phyloP scores from a whole-genome alignment of 2,797 vertebrate species.

The Muraenolepis orangiensis region DNA sequence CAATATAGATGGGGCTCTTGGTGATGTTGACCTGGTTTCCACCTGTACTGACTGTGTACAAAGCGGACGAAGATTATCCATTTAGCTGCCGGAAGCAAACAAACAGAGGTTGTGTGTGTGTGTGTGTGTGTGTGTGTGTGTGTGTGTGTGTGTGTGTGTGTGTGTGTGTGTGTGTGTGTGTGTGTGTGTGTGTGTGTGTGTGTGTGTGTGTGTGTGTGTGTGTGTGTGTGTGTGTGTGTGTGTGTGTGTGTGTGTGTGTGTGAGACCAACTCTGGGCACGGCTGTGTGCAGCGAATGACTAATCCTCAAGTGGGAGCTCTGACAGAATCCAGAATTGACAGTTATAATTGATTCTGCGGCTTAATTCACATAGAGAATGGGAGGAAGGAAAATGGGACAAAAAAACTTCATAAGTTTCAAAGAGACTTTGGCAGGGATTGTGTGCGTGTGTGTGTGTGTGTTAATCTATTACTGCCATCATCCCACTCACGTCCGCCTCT shows the following conservation, averaged over 20 bases:
- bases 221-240: neutral
- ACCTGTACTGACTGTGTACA: neutral
- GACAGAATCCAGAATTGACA: conserved; percentile 40
- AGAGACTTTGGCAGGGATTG: neutral
- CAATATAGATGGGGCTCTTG: neutral
- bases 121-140: too few relatives aligned
- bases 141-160: neutral
- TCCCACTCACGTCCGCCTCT: neutral
- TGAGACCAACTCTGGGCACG: neutral
- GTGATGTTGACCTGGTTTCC: neutral
- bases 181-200: neutral
- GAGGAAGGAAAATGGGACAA: conserved; percentile 33
- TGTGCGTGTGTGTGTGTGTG: conserved; percentile 6
- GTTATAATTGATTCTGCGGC: conserved; percentile 42
- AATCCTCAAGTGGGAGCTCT: conserved; percentile 40
- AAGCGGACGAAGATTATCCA: neutral
- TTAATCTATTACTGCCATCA: conserved; percentile 6
- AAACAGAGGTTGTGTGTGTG: neutral
- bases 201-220: neutral
- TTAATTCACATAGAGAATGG: conserved; percentile 35
- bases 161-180: neutral
- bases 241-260: neutral
- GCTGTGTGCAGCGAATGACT: conserved; percentile 11
- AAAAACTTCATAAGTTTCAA: conserved; percentile 8
- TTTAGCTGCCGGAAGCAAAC: neutral